Evolutionary conservation across 2,888 invertebrate genomes (phyloP).

Genomic region (Ernsta delagoae): DNA sequence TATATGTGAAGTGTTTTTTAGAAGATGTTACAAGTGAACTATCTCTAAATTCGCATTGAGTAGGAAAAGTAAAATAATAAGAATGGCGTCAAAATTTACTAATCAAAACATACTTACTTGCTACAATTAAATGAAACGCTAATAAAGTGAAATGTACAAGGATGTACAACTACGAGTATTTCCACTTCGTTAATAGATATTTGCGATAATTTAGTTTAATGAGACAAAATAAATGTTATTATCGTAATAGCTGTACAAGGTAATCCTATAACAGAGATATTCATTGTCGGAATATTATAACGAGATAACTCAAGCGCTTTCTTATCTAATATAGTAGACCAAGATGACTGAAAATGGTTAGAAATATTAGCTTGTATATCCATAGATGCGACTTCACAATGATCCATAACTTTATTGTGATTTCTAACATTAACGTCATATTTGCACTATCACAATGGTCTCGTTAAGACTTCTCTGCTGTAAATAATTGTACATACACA

Average conservation of each 20-base stretch:
- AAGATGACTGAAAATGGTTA: conserved; percentile 4
- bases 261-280: not conserved
- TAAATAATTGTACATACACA: conserved; percentile 18
- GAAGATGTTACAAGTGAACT: too few species aligned
- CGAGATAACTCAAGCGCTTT: not conserved
- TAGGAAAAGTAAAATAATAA: too few species aligned
- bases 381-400: conserved; percentile 10
- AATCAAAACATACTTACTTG: too few species aligned
- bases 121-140: too few species aligned
- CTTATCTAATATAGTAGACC: not conserved
- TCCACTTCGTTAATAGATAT: too few species aligned
- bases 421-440: conserved; percentile 24
- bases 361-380: conserved; percentile 9
- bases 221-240: not conserved
- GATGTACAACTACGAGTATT: too few species aligned
- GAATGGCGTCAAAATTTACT: too few species aligned
- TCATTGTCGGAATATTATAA: not conserved
- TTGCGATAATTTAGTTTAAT: too few species aligned
- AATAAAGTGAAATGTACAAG: too few species aligned
- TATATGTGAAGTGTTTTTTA: too few species aligned
- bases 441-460: conserved; percentile 31
- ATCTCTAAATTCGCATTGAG: too few species aligned
- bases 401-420: conserved; percentile 14
- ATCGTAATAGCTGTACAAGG: not conserved
- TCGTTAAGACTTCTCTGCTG: conserved; percentile 17